These are phyloP conservation scores for Cercocebus atys DNA, from an alignment of 2,113 vertebrate species.

Conservation along the genomic window DNA sequence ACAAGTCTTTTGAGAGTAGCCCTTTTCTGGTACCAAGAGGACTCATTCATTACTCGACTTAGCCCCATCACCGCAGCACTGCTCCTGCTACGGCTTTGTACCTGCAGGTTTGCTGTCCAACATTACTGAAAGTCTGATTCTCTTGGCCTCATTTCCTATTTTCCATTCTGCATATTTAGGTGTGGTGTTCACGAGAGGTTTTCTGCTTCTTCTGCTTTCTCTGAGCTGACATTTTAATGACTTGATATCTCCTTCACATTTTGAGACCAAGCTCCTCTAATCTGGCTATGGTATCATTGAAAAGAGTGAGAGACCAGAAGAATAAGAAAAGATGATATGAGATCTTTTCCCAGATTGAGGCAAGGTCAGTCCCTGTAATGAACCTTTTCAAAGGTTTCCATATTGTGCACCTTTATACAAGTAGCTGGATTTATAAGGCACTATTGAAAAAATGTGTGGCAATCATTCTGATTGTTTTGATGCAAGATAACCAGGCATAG, in stretches of 20 bases:
- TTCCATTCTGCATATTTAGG: no score
- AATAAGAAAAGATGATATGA: rapidly evolving
- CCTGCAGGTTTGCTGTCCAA: no score
- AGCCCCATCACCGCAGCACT: rapidly evolving
- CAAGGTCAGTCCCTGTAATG: rapidly evolving
- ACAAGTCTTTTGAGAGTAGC: rapidly evolving
- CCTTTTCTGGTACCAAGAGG: neutral
- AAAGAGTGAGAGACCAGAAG: neutral
- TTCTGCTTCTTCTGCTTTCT: neutral
- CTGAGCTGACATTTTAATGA: neutral
- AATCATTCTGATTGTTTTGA: neutral
- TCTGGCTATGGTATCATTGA: neutral
- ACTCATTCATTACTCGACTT: no score
- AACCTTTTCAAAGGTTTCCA: rapidly evolving
- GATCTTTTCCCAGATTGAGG: neutral
- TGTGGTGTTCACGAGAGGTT: rapidly evolving
- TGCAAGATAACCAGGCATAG: neutral
- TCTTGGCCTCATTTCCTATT: rapidly evolving
- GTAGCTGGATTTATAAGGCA: neutral
- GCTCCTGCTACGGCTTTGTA: rapidly evolving
- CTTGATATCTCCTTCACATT: neutral
- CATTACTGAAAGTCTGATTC: no score
- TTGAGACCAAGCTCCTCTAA: neutral
- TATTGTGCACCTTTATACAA: neutral
- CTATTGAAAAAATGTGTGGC: neutral